Evolutionary conservation across 2,888 invertebrate genomes (phyloP), one percentile per base, ranked within the genome.

Genomic region (Caenorhabditis becei): DNA sequence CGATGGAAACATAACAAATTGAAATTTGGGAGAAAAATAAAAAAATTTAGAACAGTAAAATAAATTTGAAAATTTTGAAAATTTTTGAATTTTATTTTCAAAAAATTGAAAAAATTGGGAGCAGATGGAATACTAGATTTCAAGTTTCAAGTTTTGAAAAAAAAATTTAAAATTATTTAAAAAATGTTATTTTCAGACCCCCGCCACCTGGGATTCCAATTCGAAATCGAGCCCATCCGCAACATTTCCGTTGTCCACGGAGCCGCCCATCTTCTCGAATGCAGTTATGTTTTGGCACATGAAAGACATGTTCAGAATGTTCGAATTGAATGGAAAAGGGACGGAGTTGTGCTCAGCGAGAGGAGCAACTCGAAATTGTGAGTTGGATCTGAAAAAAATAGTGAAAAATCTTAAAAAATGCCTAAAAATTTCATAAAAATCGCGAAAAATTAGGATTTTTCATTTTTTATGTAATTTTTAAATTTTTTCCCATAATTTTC

Each of bases 251-350:
- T 69, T 0, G 11, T 53, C 0, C 61, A 66, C 14, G 58, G 51
- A 18, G 53, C 75, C 23, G 28, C 61, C 18, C 69, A 74, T 63
- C 56, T 80, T 10, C 56, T 86, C 16, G 79, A 86, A 41, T 86
- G 86, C 58, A 81, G 79, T n/a, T 84, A 83, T 41, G 63, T 75
- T 20, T n/a, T 86, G 56, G 81, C 77, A 23, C 77, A 82, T 44
- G 82, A 82, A 59, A 51, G 37, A 71, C 59, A 71, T 56, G 83
- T 81, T 5, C 82, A 83, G 16, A 62, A 54, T 24, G 82, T 82
- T 0, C 62, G 72, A 10, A 61, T 84, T 26, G 86, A 86, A 72
- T 86, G 86, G 86, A 81, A 77, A 71, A 41, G 79, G 4, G 86
- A 86, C 51, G 86, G 86, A 14, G 54, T 74, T 2, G 44, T 70